Base-by-base conservation (phyloP, 2,888 invertebrate genomes). In the Meloe dianella region DNA sequence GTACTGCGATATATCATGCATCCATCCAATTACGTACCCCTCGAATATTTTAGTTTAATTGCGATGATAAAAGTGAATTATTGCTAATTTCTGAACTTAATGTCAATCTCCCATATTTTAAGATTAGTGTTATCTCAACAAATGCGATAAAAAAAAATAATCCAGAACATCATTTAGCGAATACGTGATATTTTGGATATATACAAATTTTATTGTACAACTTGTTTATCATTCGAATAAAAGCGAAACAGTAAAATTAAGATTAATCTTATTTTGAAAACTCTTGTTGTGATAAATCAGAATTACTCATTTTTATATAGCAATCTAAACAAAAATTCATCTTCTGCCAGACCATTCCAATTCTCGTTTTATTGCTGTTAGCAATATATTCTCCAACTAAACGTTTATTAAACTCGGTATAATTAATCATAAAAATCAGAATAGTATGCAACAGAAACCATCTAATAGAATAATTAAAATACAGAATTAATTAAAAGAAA, bases 281-380 rank as follows among this genome's bases (percentile, higher is more conserved):
- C 17, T 41, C n/a, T 51, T n/a, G 22, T 2, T 51, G 22, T n/a
- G 41, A 41, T 41, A 41, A 41, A 51, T 51, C 51, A 12, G 24
- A 24, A 51, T 24, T 22, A 51, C 10, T 51, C 22, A 51, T 51
- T 51, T 51, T 51, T 51, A 24, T 51, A 24, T 22, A 24, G 51
- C 51, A 51, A 51, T 51, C 51, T 24, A 51, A 24, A 51, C 22
- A 51, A 22, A 51, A 51, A 51, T 51, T 14, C 24, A 51, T 51
- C 51, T 51, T 51, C 51, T 22, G 22, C 22, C 51, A 51, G 22
- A 12, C 22, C 41, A 41, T 41, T 51, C 10, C 24, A 10, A 22
- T 22, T 51, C 24, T 24, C 22, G 51, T 51, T 51, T 51, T 51
- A 51, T 51, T 51, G 10, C 22, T 22, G 51, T 51, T 51, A 24